Conservation (phyloP, 2,797 vertebrate genomes). For the Urocyon cinereoargenteus region DNA sequence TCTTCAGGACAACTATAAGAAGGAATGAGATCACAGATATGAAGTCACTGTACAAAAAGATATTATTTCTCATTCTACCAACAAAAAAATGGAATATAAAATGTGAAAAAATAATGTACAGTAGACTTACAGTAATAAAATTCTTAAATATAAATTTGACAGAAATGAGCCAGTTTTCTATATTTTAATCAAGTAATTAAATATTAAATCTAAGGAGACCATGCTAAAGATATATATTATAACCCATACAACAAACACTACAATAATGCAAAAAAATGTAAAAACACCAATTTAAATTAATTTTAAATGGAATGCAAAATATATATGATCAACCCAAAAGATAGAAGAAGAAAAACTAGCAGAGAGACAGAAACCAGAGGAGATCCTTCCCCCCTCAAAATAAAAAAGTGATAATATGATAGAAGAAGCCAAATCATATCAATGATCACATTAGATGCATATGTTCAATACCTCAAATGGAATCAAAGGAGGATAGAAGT, state of each 20-base stretch:
- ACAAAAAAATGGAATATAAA: neutral
- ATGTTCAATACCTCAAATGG: neutral
- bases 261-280: neutral
- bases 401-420: neutral
- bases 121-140: neutral
- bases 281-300: neutral
- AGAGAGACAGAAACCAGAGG: neutral
- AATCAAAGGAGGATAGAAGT: neutral
- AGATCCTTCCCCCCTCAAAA: neutral
- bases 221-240: neutral
- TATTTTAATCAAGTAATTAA: neutral
- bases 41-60: neutral
- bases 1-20: neutral
- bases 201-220: neutral
- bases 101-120: neutral
- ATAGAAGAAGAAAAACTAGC: neutral
- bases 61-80: neutral
- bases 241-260: neutral
- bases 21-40: neutral
- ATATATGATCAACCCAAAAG: neutral
- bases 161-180: neutral
- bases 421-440: neutral
- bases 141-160: neutral
- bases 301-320: neutral
- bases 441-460: neutral